These are phyloP conservation scores for Bergia sp. DNA, from an alignment of 92 coral and sea anemone species.

Conservation along the genomic window DNA sequence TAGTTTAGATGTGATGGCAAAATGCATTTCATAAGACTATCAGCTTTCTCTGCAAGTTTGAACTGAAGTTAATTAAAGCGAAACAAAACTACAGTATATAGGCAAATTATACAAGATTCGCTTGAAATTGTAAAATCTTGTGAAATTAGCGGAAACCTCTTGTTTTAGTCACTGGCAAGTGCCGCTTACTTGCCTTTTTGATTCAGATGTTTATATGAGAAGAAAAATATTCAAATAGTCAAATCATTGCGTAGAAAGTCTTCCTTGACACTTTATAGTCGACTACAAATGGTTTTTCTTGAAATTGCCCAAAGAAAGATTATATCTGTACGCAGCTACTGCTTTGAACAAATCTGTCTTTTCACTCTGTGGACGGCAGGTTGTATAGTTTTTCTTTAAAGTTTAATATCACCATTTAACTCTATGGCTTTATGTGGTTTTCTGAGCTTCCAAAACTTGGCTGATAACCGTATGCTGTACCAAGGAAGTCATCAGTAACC, in stretches of 20 bases:
- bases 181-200: neutral
- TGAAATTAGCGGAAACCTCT: neutral
- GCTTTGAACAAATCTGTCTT: too few species aligned
- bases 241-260: neutral
- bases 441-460: neutral
- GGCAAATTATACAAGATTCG: too few species aligned
- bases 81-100: neutral
- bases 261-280: too few species aligned
- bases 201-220: neutral
- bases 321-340: too few species aligned
- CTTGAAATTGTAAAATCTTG: neutral
- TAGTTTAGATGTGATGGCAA: neutral
- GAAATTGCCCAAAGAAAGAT: too few species aligned
- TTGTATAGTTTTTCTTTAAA: too few species aligned
- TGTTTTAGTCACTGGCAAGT: neutral
- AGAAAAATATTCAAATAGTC: neutral
- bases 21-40: neutral
- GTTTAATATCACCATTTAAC: too few species aligned
- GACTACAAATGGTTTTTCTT: too few species aligned
- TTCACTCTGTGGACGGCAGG: too few species aligned
- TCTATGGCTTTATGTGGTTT: neutral
- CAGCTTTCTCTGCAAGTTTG: too few species aligned
- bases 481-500: too few species aligned
- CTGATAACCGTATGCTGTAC: neutral
- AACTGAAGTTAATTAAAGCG: too few species aligned